Percentiles rank a stretch among this genome's conserved stretches.
Evolutionary conservation across 2,888 invertebrate species (phyloP).

Genomic region (Plutella xylostella): DNA sequence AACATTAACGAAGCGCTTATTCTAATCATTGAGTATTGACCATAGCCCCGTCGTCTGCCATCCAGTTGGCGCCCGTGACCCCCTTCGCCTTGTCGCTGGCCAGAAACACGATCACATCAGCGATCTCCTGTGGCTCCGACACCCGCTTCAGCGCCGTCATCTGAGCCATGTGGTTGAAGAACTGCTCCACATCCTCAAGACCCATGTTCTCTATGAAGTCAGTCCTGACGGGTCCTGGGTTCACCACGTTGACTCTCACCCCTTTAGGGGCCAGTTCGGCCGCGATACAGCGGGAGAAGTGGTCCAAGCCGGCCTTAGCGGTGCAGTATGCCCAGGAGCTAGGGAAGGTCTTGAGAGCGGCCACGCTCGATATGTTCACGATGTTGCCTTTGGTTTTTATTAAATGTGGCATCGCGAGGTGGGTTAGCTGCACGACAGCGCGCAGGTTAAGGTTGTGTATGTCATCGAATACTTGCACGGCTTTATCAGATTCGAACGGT

Average conservation of each 20-base stretch:
- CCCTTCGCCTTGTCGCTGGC: constrained; percentile 70
- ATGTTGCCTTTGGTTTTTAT: constrained; percentile 78
- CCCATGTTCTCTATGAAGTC: constrained; percentile 78
- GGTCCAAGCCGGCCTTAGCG: constrained; percentile 88
- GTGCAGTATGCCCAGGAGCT: constrained; percentile 83
- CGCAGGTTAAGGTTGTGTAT: constrained; percentile 83
- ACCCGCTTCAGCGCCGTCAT: constrained; percentile 76
- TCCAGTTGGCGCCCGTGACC: constrained; percentile 12
- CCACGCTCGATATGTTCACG: constrained; percentile 89
- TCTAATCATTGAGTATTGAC: no score
- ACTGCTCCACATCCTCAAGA: constrained; percentile 77
- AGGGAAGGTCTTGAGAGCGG: constrained; percentile 81
- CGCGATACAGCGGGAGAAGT: constrained; percentile 85
- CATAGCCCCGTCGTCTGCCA: constrained; percentile 17
- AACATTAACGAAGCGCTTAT: no score
- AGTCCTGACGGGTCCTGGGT: constrained; percentile 86
- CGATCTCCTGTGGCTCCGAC: constrained; percentile 80
- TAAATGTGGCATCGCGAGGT: constrained; percentile 81
- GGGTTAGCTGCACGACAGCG: constrained; percentile 75
- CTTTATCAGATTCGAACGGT: constrained; percentile 9
- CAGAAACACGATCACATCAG: constrained; percentile 82
- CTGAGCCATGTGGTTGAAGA: constrained; percentile 70
- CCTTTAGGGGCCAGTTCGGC: constrained; percentile 77
- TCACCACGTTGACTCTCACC: constrained; percentile 83
- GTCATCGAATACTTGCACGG: constrained; percentile 78